Conservation (phyloP, 2,888 invertebrate genomes). For the Acanthoscelides obtectus region DNA sequence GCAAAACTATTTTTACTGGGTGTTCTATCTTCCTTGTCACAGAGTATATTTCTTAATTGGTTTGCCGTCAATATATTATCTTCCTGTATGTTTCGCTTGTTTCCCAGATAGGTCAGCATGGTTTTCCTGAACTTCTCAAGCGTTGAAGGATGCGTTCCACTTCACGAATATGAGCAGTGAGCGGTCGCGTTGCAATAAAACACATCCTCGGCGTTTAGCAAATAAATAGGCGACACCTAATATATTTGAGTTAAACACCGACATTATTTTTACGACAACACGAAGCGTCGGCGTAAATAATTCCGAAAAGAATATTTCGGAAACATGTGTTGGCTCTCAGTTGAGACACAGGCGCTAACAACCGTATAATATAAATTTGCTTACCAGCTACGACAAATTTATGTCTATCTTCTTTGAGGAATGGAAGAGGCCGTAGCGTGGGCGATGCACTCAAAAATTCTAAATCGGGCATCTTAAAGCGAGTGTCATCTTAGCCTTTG, state of each 20-base stretch:
- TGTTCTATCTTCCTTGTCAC: too few relatives aligned
- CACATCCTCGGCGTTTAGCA: neutral
- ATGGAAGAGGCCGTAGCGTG: neutral
- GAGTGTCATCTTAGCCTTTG: too few relatives aligned
- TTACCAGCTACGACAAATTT: conserved; percentile 22
- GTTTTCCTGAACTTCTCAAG: neutral
- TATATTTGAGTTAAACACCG: conserved; percentile 9
- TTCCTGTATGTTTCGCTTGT: neutral
- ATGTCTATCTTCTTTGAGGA: conserved; percentile 7
- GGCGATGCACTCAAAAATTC: neutral
- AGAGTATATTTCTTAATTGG: too few relatives aligned
- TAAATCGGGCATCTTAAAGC: neutral
- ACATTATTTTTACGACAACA: conserved; percentile 10
- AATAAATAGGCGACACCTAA: neutral
- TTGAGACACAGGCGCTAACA: conserved; percentile 20
- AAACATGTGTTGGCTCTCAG: conserved; percentile 14
- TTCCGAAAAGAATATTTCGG: conserved; percentile 12
- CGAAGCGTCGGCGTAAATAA: neutral
- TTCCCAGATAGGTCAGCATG: neutral
- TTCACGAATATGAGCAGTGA: neutral
- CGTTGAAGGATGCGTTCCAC: too few relatives aligned
- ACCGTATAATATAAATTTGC: conserved; percentile 25
- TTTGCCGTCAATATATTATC: too few relatives aligned
- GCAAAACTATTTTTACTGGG: too few relatives aligned
- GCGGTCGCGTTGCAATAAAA: neutral